Base-by-base conservation (phyloP, 2,888 invertebrate species). In the Ennomos fuscantarius region DNA sequence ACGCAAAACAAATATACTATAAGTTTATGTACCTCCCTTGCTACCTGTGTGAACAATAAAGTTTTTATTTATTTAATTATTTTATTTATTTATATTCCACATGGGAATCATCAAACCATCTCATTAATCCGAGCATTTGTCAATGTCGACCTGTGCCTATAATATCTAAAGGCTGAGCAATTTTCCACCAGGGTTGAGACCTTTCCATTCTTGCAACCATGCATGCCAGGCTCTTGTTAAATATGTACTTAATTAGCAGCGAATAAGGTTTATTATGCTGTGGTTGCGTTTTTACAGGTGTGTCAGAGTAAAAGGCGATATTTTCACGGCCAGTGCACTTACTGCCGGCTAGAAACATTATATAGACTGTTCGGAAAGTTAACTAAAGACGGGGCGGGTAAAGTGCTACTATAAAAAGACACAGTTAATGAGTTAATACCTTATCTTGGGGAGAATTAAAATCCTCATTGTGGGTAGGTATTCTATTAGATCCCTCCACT, bases 311-410 rank as follows among this genome's bases (percentile, higher is more conserved):
- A 64, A 60, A 55, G 58, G 57, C 48, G 49, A 55, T 44, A 44
- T 61, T 76, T 81, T 83, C 82, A 83, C 77, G 82, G 82, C 68
- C 81, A 78, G 50, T 78, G 76, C 76, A 72, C 72, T 70, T 71
- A 68, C 68, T 72, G 65, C 63, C 62, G 69, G 43, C 59, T 33
- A 40, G 37, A 54, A 34, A 45, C 10, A 36, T 13, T 47, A 35
- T 47, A 35, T 48, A 33, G 12, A 41, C n/a, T 41, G 44, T 6
- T 11, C n/a, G 33, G 33, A 43, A 33, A 32, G 42, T 42, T 42
- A 8, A 9, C 33, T 43, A 12, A 43, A 12, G 24, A 24, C 24
- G 24, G 24, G 24, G 3, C 24, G 6, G 6, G 24, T 24, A 24
- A 24, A n/a, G 3, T 15, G 15, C 15, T 15, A 15, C 3, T 15